Base-by-base conservation (phyloP, 2,113 vertebrate species). In the Stictonetta naevosa region DNA sequence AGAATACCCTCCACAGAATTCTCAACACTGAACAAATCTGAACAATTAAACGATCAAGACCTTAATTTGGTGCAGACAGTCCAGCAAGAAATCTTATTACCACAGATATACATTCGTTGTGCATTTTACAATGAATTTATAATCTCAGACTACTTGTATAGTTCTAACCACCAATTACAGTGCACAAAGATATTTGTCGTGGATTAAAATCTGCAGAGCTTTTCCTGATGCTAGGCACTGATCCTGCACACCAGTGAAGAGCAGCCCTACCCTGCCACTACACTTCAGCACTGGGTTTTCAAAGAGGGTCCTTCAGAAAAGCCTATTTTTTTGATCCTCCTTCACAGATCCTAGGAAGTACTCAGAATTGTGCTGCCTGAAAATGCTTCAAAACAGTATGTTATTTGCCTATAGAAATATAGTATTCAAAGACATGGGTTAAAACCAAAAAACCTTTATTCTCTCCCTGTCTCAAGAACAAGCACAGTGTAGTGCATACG, bases 401-500 rank as follows among this genome's bases (percentile, higher is more conserved):
- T 11, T 48, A 38, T 13, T 20, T 69, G 33, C 8, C 22, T 22
- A n/a, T 8, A 74, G 26, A 33, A 75, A 67, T 3, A 20, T 3
- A 42, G 3, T 25, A 52, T 13, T 67, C 56, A 63, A 71, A 64
- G 48, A 42, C 7, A 19, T 5, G 23, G 14, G 28, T 75, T 76
- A 46, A 71, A 62, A 4, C 28, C 20, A 22, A 26, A 36, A 56
- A 88, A 69, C 40, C 31, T 9, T 42, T 16, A 13, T 42, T 60
- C 38, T 46, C 62, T 55, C 38, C 8, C 17, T 15, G 19, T 23
- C 44, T 48, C 46, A 11, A 4, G 11, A 23, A 34, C 8, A 34
- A 17, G 36, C 29, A 13, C 1, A 3, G n/a, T 13, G 34, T 11
- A 23, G 23, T 1, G 5, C 48, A n/a, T 0, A 8, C 8, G 4